Conservation (phyloP, 2,797 vertebrate species). For the Scolopax rusticola region DNA sequence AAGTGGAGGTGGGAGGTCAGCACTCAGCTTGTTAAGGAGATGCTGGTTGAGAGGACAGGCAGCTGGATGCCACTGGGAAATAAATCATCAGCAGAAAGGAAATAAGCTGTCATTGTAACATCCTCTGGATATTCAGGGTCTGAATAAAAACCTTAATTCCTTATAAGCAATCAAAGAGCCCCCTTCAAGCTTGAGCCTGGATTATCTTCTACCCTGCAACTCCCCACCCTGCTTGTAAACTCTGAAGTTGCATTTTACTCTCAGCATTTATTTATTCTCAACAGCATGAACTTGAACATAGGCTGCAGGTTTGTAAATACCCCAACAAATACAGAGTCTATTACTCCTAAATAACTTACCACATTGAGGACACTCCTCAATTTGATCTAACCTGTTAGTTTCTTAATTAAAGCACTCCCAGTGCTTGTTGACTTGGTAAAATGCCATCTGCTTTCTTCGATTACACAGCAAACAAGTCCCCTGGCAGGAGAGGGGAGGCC, state of each 20-base stretch:
- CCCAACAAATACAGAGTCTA: not conserved
- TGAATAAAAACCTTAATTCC: not conserved
- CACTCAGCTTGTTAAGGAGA: not conserved
- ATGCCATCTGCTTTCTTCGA: not conserved
- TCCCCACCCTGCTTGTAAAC: not conserved
- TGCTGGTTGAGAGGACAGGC: not conserved
- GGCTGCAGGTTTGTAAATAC: not conserved
- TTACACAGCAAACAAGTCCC: not conserved
- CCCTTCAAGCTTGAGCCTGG: not conserved
- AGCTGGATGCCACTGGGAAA: not conserved
- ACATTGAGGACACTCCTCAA: not conserved
- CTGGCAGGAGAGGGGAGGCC: not conserved
- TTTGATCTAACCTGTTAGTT: not conserved
- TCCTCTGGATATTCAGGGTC: not conserved
- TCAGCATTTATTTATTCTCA: not conserved
- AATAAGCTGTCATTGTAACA: not conserved
- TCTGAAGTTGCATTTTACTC: not conserved
- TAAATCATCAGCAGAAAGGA: not conserved
- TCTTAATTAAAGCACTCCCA: slow-evolving; percentile 3
- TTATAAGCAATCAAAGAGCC: not conserved
- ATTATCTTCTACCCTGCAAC: not conserved
- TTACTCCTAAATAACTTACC: not conserved
- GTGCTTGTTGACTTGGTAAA: not conserved
- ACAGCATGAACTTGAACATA: not conserved
- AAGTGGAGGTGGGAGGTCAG: not conserved